Base-by-base conservation (phyloP, 2,113 vertebrate species). In the Gasterosteus aculeatus region DNA sequence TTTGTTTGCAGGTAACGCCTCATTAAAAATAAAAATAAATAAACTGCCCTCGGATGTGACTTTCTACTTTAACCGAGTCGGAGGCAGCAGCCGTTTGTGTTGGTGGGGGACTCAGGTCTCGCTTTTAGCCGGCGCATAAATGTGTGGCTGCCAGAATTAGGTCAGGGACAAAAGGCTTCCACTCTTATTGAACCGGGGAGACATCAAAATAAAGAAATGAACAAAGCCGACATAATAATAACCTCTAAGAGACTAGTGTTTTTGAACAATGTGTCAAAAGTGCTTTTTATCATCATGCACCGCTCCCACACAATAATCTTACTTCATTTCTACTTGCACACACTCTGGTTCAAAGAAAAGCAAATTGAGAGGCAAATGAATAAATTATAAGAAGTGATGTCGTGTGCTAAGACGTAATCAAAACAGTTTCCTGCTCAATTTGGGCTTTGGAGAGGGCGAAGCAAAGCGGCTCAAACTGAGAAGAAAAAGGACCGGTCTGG, bases 141-240 rank as follows among this genome's bases (percentile, higher is more conserved):
- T 38, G 85, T 72, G 83, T 78, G 80, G 75, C 86, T 77, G 65
- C 58, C 68, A 87, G 90, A 95, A 93, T 92, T 88, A 93, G 94
- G 94, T 93, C 93, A 93, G 87, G 91, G 90, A 95, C 93, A 95
- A 95, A 93, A 89, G 92, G 60, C 85, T 66, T 80, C 59, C 19
- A 74, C 87, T 79, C 66, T 85, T 85, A 73, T 72, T 91, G 88
- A 91, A 88, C 91, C 38, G 69, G 82, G 87, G 87, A 91, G 89
- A 91, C 88, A 69, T 88, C 41, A 84, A 85, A 91, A 91, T 88
- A 87, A 89, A 88, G 84, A 86, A 83, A 86, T 77, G 82, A 89
- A 92, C 82, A 88, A 92, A 89, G 79, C 75, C 46, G 63, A 81
- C 64, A 85, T 93, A 89, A 94, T 93, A 88, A 89, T 73, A 82